Base-by-base conservation (phyloP, 2,113 vertebrate genomes). In the Labrus mixtus region DNA sequence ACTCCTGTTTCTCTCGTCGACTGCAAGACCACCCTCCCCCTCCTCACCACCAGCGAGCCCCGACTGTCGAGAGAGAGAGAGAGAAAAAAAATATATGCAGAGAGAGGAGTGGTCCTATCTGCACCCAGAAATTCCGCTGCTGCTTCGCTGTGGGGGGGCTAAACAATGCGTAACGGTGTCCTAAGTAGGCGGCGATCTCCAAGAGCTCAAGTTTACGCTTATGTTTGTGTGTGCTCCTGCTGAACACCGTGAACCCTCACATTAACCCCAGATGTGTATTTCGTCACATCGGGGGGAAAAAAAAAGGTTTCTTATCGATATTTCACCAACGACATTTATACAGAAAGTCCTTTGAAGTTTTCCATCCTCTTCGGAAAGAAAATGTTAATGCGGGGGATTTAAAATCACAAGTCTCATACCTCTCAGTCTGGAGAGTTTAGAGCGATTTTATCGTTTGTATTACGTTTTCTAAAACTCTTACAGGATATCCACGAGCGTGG, bases 1-100 rank as follows among this genome's bases (percentile, higher is more conserved):
- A 92, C 89, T 91, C 91, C 92, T 92, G 91, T 90, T 92, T 90
- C 88, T 91, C 57, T 87, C 92, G 85, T 91, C 87, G 87, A 89
- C 90, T 89, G 93, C 84, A 91, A 92, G 90, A 94, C 88, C 93
- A 94, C 89, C 93, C 92, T 86, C 90, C 81, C 84, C 78, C 83
- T 83, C 81, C 83, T 84, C 81, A 84, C 50, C 84, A 60, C 59
- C 81, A 60, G 57, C 79, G 60, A 90, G 83, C 87, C 66, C 78
- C 60, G 82, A 88, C 88, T 85, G 90, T 77, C 78, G 73, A 83
- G 82, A 90, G 72, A 65, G 63, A 66, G 63, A 23, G 19, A 75
- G 56, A 43, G 41, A 61, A 20, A 61, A 13, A 45, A 23, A 62
- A 23, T 20, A 62, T 20, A 73, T 73, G 63, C 69, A 78, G 83